Evolutionary conservation across 2,113 vertebrate genomes (phyloP).

Genomic region (Lophius piscatorius): DNA sequence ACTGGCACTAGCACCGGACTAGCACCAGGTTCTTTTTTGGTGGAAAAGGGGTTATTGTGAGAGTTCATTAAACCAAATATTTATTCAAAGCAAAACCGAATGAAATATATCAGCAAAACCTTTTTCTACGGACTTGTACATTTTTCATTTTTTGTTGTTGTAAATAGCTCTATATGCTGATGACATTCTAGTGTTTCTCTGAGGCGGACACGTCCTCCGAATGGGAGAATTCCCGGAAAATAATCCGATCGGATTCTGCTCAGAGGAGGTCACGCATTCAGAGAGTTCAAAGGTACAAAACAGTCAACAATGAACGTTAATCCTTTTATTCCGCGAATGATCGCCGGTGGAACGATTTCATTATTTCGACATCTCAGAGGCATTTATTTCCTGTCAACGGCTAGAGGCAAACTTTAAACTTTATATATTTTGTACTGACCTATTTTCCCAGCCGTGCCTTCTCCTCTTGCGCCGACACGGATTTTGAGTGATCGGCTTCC

Average conservation of each 20-base stretch:
- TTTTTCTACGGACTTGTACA: slow-evolving; percentile 60
- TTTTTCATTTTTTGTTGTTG: no score
- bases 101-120: slow-evolving; percentile 28
- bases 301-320: slow-evolving; percentile 27
- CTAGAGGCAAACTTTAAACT: slow-evolving; percentile 48
- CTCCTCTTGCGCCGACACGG: slow-evolving; percentile 29
- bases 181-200: slow-evolving; percentile 34
- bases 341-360: slow-evolving; percentile 17
- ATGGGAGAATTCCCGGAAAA: slow-evolving; percentile 9
- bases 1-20: no score
- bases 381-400: slow-evolving; percentile 51
- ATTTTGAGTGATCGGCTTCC: slow-evolving; percentile 19
- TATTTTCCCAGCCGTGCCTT: slow-evolving; percentile 34
- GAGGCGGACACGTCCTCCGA: slow-evolving; percentile 46
- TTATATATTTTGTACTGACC: slow-evolving; percentile 63
- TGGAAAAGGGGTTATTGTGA: slow-evolving; percentile 24
- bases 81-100: slow-evolving; percentile 62
- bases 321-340: slow-evolving; percentile 33
- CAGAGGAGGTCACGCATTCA: background rate
- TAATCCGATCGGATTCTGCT: slow-evolving; percentile 19
- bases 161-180: slow-evolving; percentile 56
- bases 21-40: no score
- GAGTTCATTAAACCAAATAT: slow-evolving; percentile 58
- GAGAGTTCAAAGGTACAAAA: slow-evolving; percentile 38
- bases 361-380: slow-evolving; percentile 62